phyloP scores from a whole-genome alignment of 2,888 invertebrate species.

The Vandiemenella viatica region DNA sequence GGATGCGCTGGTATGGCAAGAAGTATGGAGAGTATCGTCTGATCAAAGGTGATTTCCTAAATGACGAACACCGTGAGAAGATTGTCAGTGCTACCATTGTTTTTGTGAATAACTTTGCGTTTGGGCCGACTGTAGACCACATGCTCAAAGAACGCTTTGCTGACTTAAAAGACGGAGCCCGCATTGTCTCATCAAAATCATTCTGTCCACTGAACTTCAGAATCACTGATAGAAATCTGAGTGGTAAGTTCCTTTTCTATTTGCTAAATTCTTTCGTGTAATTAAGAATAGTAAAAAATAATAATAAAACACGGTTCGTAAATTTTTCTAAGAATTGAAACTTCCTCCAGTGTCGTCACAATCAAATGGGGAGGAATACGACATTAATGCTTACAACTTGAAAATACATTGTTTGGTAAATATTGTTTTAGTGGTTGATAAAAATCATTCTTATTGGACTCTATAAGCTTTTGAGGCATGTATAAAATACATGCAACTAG shows the following conservation, averaged over 20 bases:
- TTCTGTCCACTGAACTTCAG: conserved; percentile 98
- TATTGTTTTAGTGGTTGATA: too few relatives aligned
- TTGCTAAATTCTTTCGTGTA: neutral
- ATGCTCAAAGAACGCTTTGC: conserved; percentile 91
- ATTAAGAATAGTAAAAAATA: too few relatives aligned
- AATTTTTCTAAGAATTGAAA: too few relatives aligned
- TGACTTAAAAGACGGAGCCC: conserved; percentile 85
- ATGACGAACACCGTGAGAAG: conserved; percentile 81
- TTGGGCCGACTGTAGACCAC: conserved; percentile 94
- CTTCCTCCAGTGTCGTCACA: too few relatives aligned
- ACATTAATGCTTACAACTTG: too few relatives aligned
- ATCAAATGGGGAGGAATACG: too few relatives aligned
- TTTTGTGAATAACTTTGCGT: conserved; percentile 99
- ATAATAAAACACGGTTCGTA: too few relatives aligned
- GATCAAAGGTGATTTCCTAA: conserved; percentile 88
- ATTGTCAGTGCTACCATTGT: conserved; percentile 89
- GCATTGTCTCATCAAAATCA: conserved; percentile 95
- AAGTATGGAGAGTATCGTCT: conserved; percentile 79
- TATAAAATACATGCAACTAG: too few relatives aligned
- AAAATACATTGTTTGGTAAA: too few relatives aligned
- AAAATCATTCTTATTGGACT: too few relatives aligned
- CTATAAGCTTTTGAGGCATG: too few relatives aligned
- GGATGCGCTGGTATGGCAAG: conserved; percentile 99
- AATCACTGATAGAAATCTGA: conserved; percentile 92
- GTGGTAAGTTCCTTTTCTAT: conserved; percentile 38